phyloP scores from a whole-genome alignment of 2,888 invertebrate species.

The Luperina testacea region DNA sequence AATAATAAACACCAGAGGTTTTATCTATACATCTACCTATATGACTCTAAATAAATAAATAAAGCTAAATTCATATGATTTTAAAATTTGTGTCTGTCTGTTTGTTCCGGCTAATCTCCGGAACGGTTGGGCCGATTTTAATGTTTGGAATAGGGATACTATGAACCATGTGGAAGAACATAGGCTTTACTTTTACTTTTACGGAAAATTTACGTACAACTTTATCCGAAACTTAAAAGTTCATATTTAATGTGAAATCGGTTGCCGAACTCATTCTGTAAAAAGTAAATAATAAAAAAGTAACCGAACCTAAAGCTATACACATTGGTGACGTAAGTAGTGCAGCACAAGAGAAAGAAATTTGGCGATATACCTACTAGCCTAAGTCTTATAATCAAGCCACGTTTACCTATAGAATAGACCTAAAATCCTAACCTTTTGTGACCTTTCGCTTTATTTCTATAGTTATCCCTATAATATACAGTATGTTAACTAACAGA shows the following conservation, averaged over 20 bases:
- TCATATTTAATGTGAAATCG: slow-evolving; percentile 14
- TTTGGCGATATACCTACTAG: neutral
- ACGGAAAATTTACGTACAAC: slow-evolving; percentile 11
- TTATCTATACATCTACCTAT: too few species aligned
- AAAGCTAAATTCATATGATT: too few species aligned
- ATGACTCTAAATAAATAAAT: too few species aligned
- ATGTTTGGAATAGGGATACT: too few species aligned
- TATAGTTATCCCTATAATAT: too few species aligned
- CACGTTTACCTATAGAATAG: neutral
- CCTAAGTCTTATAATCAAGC: neutral
- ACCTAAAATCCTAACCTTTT: neutral
- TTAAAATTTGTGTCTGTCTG: too few species aligned
- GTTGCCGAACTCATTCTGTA: slow-evolving; percentile 15
- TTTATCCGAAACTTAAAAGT: slow-evolving; percentile 15
- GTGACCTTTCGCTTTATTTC: neutral
- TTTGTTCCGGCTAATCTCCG: too few species aligned
- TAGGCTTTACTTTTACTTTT: too few species aligned
- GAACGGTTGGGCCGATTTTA: too few species aligned
- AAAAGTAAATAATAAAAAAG: slow-evolving; percentile 28
- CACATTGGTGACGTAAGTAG: neutral
- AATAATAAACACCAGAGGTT: neutral
- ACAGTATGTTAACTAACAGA: too few species aligned
- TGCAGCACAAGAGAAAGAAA: neutral
- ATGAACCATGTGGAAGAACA: too few species aligned
- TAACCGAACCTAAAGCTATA: slow-evolving; percentile 16